Evolutionary conservation across 2,888 invertebrate species (phyloP), one percentile per base, ranked within the genome.

Genomic region (Lepidocyrtinus sp.): DNA sequence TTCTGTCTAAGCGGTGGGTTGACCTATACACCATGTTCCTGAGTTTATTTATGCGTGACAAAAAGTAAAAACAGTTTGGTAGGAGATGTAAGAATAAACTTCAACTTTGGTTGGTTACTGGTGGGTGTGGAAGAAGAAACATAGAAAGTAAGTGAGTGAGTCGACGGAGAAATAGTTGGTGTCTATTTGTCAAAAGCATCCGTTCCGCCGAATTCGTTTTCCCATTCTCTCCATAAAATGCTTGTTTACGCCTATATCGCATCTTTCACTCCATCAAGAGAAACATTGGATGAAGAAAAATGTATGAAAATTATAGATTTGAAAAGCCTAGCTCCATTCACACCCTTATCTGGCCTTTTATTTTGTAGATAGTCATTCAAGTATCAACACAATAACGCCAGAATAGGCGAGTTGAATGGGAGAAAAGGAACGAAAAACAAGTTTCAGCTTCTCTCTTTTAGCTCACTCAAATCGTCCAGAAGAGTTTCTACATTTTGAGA

Each of bases 361-460:
- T 2, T 50, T 50, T 50, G 17, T 50, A 12, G 72, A 72, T 72
- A 63, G 19, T 19, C 72, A 63, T 62, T 72, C 62, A 72, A 63
- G 72, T 72, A 63, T 63, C 72, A 72, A 72, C 72, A 72, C 72
- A 72, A 72, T 72, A 63, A 72, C 72, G 1, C n/a, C n/a, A 17
- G 72, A 63, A 72, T 21, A 64, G 26, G 64, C 25, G 61, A 24
- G 19, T 9, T 55, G 25, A 17, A 26, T 65, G n/a, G 24, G 27
- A 25, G 19, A 26, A 24, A 21, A 17, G 1, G 45, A 67, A 22
- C 22, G 22, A 21, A 46, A 46, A 21, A 17, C 2, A 50, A 36
- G 59, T 5, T 25, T 61, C 61, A 70, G 61, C 59, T 70, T 45
- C 61, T 62, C 22, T 27, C n/a, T 50, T 50, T 50, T 17, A 7